Evolutionary conservation across 1,140 invertebrate species (phyloP).

Genomic region (Trialeurodes vaporariorum): DNA sequence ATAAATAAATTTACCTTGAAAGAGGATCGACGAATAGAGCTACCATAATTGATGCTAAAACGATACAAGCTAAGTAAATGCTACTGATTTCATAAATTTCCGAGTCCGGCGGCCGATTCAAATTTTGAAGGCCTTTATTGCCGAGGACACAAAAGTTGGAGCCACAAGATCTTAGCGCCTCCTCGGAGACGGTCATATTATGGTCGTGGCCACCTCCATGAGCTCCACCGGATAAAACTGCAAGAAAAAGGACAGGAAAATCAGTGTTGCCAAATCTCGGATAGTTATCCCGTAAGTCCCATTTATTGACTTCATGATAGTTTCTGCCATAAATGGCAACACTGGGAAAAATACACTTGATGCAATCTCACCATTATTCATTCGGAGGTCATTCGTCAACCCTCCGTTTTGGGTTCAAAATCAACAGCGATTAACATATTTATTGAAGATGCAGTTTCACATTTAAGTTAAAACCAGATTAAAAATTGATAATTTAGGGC

Average conservation of each 20-base stretch:
- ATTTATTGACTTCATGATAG: too few relatives aligned
- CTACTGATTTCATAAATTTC: conserved; percentile 78
- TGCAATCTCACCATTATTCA: too few relatives aligned
- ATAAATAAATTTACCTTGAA: conserved; percentile 67
- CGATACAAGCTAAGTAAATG: conserved; percentile 77
- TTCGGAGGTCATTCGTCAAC: too few relatives aligned
- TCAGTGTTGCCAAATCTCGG: too few relatives aligned
- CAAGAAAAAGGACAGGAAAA: conserved; percentile 25
- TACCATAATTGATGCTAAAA: conserved; percentile 73
- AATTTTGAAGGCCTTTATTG: conserved; percentile 49
- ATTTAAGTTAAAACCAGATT: too few relatives aligned
- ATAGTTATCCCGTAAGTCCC: too few relatives aligned
- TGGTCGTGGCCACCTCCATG: conserved; percentile 45
- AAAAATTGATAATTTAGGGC: too few relatives aligned
- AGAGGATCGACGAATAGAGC: conserved; percentile 80
- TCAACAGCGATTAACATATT: too few relatives aligned
- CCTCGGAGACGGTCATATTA: conserved; percentile 33
- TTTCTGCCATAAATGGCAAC: too few relatives aligned
- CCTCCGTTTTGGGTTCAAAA: too few relatives aligned
- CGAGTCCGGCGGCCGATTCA: conserved; percentile 60
- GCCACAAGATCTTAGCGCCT: conserved; percentile 55
- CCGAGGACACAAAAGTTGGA: conserved; percentile 68
- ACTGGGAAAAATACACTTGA: too few relatives aligned
- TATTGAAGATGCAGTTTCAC: too few relatives aligned
- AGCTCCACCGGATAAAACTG: conserved; percentile 64